phyloP scores from a whole-genome alignment of 2,797 vertebrate species.

The Clarias laeviceps region DNA sequence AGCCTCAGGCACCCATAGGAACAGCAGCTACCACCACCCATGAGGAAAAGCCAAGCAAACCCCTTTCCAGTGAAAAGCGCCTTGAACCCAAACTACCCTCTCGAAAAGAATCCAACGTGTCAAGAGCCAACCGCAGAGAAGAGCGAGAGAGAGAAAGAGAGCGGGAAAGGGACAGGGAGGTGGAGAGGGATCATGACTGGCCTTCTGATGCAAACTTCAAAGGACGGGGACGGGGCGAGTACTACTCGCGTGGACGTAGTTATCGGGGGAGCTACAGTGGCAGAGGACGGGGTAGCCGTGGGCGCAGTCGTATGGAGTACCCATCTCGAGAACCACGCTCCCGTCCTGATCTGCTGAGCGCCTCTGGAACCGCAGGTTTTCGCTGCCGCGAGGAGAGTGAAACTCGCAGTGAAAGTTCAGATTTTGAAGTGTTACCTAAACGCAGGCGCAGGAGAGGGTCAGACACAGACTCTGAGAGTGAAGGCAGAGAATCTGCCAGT shows the following conservation, averaged over 20 bases:
- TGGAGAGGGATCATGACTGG: slow-evolving; percentile 83
- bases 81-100: slow-evolving; percentile 80
- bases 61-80: slow-evolving; percentile 77
- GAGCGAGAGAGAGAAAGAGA: slow-evolving; percentile 80
- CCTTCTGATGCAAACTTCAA: slow-evolving; percentile 86
- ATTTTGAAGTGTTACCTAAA: slow-evolving; percentile 95
- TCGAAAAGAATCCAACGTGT: slow-evolving; percentile 82
- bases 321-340: slow-evolving; percentile 88
- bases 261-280: slow-evolving; percentile 93
- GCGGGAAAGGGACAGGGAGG: slow-evolving; percentile 57
- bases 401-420: slow-evolving; percentile 98
- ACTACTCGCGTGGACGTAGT: slow-evolving; percentile 95
- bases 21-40: slow-evolving; percentile 75
- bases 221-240: slow-evolving; percentile 93
- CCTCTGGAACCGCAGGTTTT: slow-evolving; percentile 75
- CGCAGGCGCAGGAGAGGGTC: slow-evolving; percentile 90
- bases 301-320: slow-evolving; percentile 88
- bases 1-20: slow-evolving; percentile 69
- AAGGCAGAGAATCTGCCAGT: slow-evolving; percentile 93
- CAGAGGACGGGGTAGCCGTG: slow-evolving; percentile 83
- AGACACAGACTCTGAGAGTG: slow-evolving; percentile 95
- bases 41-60: slow-evolving; percentile 88
- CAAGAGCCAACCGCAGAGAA: slow-evolving; percentile 88
- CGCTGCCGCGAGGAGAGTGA: slow-evolving; percentile 95
- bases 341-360: slow-evolving; percentile 77